Conservation (phyloP, 2,888 invertebrate genomes). For the Lysandra bellargus region DNA sequence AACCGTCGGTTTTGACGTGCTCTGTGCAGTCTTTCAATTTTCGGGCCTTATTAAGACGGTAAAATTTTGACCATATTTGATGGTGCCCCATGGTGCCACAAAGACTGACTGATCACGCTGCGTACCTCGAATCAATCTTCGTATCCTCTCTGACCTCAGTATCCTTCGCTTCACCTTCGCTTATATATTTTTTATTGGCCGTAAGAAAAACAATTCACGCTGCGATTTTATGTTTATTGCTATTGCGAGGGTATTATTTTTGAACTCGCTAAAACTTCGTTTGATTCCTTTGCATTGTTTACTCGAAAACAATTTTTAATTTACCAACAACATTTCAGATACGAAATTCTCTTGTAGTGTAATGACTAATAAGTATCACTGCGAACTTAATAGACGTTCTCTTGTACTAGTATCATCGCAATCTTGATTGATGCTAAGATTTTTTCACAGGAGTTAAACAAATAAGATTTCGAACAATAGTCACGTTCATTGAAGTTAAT, state of each 20-base stretch:
- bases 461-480: neutral
- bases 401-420: neutral
- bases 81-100: neutral
- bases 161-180: conserved; percentile 22
- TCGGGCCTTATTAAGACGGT: neutral
- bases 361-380: no score
- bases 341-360: neutral
- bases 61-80: neutral
- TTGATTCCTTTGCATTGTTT: neutral
- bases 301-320: neutral
- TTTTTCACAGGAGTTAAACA: neutral
- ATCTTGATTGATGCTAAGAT: neutral
- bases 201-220: conserved; percentile 20
- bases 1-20: neutral
- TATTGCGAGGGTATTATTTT: conserved; percentile 12
- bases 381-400: neutral
- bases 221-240: conserved; percentile 18
- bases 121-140: conserved; percentile 5
- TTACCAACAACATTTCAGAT: neutral
- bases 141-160: conserved; percentile 18
- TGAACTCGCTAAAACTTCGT: neutral
- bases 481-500: neutral
- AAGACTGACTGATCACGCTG: neutral
- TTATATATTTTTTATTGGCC: conserved; percentile 24
- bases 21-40: neutral